phyloP scores from a whole-genome alignment of 2,888 invertebrate species.

The Stramonita haemastoma region DNA sequence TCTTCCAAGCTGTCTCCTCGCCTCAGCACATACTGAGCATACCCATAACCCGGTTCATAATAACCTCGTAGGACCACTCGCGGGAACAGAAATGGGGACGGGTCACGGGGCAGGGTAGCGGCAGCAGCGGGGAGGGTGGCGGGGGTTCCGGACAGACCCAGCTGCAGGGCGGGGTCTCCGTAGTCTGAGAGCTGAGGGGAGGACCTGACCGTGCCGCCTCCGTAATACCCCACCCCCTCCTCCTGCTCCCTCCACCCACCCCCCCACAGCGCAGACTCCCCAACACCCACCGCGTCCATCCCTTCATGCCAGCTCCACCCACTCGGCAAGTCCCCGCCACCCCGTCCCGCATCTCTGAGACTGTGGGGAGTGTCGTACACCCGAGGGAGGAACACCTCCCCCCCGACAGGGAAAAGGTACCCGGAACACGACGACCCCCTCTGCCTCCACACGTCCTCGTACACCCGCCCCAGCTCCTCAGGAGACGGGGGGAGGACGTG shows the following conservation, averaged over 20 bases:
- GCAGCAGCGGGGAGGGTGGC: neutral
- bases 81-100: neutral
- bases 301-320: neutral
- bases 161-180: neutral
- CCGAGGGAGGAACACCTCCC: too few species aligned
- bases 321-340: neutral
- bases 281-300: neutral
- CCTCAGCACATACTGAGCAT: constrained; percentile 7
- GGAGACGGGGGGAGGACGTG: too few species aligned
- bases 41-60: neutral
- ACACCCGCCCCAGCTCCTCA: too few species aligned
- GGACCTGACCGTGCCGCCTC: neutral
- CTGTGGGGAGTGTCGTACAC: neutral
- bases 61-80: constrained; percentile 9
- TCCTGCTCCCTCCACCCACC: neutral
- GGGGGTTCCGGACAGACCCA: neutral
- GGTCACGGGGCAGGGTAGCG: neutral
- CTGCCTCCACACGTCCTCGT: too few species aligned
- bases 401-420: too few species aligned
- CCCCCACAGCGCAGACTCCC: neutral
- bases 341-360: neutral
- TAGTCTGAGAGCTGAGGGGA: neutral
- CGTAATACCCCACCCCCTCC: neutral
- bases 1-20: neutral
- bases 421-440: too few species aligned